Evolutionary conservation across 2,113 vertebrate genomes (phyloP), one percentile per base, ranked within the genome.

Genomic region (Callipepla squamata): DNA sequence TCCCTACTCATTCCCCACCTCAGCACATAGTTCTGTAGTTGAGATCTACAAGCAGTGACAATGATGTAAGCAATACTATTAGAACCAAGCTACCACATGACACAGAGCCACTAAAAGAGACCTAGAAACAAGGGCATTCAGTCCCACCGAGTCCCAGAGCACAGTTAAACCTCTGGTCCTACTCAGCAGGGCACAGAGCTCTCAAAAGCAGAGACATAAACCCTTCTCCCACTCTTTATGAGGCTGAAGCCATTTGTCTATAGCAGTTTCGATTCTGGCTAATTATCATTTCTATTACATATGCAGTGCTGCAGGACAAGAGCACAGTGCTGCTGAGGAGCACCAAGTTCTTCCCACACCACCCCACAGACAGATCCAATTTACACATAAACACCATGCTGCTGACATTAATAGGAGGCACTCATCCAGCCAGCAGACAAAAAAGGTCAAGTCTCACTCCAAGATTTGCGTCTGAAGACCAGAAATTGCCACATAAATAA

Each of bases 301-400:
- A 15, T 79, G 25, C 40, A 85, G 58, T 57, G 22, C 17, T 28
- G 11, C 15, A 79, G 61, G 14, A 70, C 18, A 44, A 66, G 58
- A 72, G 34, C 3, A 0, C 0, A 0, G 32, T 14, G 34, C 22
- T 55, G 34, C 47, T 1, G 1, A 4, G 15, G n/a, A 83, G 62
- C 66, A 48, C 32, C 19, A 11, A 75, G 17, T 26, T n/a, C 4
- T 18, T 8, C 22, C 34, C 22, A 7, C 55, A 69, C 18, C 17
- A 7, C 36, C 38, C 40, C 62, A 34, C 42, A 58, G 36, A 42
- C 47, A 0, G 7, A 45, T 14, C n/a, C 38, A 13, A 19, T 70
- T 50, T 13, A 47, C 16, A 59, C 25, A 40, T 40, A 19, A 34
- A 62, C 55, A 38, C 45, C 1, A 1, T 68, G 19, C 51, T 74